Base-by-base conservation (phyloP, 1,140 invertebrate species). In the Sminthurinus signatus region DNA sequence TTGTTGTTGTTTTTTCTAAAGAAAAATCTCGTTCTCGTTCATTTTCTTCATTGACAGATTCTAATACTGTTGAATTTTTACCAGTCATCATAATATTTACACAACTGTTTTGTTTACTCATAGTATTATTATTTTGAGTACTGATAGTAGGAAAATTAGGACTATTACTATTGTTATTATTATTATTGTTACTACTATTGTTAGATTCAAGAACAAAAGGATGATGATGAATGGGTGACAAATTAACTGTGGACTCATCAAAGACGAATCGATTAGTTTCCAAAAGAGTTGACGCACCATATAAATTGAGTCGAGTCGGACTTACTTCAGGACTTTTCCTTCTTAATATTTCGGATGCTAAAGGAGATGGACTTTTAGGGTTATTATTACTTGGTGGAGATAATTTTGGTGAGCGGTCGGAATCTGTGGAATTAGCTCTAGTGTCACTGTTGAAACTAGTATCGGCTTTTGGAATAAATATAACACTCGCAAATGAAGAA, bases 391-490 rank as follows among this genome's bases (percentile, higher is more conserved):
- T 68, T 32, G 67, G 67, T 14, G 70, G 70, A 3, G 70, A 72
- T 1, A 72, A 61, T 52, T 69, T 69, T 0, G 70, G 67, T 14
- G 67, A 69, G 25, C 70, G 25, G 31, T 72, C 70, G 2, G 70
- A 72, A 39, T 72, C 70, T n/a, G 70, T 72, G 32, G 64, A 67
- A 48, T 72, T 72, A 28, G 70, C 70, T 32, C 70, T 32, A 17
- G 70, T 69, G 19, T 66, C 67, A 29, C 57, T 62, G 23, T 42
- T 60, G 29, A 64, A 70, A 1, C 27, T 29, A 0, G 17, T 12
- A 8, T 10, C 62, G 32, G 46, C 32, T 14, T 62, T 68, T 21
- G 65, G 65, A 31, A 67, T 67, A 21, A 67, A 67, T 32, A 62
- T 62, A 19, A 62, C 60, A 10, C 29, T 39, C 10, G 60, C 60